Base-by-base conservation (phyloP, 2,888 invertebrate species). In the Mythimna ferrago region DNA sequence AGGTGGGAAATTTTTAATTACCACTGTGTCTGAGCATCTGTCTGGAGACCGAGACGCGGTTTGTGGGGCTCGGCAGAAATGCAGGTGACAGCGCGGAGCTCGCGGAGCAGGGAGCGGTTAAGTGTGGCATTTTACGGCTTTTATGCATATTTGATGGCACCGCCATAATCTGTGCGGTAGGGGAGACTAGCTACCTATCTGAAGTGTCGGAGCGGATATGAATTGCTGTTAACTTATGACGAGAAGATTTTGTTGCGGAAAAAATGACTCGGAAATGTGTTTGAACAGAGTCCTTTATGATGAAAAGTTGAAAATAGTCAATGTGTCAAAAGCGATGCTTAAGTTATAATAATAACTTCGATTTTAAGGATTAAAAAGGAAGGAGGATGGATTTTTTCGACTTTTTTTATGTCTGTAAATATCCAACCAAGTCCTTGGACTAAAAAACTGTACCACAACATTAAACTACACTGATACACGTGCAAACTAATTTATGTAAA, bases 141-240 rank as follows among this genome's bases (percentile, higher is more conserved):
- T 96, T 96, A 95, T 96, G 96, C 96, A 96, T 96, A 96, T 96
- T 96, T 96, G 94, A 96, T 95, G 95, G 93, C 93, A 89, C 93
- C 94, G 92, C 94, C 95, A 96, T 96, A 96, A 96, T 96, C 96
- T 95, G 92, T 94, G 95, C 92, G 92, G 81, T 80, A 87, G 86
- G 92, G 92, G 91, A 90, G 88, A 80, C 73, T 48, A 53, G 77
- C 58, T 74, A 78, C 41, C 78, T 73, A 83, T 83, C 80, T 83
- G 87, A 80, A 83, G 76, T 83, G 84, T 80, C 63, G 81, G 72
- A 84, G 92, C 89, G 89, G 92, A 91, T 93, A 91, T 91, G 92
- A 93, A 91, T 92, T 89, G 91, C 87, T 88, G 86, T 83, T 85
- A 80, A 84, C 71, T 84, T 84, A 73, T 65, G 73, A 81, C 35